Conservation (phyloP, 2,888 invertebrate species). For the Limnephilus marmoratus region DNA sequence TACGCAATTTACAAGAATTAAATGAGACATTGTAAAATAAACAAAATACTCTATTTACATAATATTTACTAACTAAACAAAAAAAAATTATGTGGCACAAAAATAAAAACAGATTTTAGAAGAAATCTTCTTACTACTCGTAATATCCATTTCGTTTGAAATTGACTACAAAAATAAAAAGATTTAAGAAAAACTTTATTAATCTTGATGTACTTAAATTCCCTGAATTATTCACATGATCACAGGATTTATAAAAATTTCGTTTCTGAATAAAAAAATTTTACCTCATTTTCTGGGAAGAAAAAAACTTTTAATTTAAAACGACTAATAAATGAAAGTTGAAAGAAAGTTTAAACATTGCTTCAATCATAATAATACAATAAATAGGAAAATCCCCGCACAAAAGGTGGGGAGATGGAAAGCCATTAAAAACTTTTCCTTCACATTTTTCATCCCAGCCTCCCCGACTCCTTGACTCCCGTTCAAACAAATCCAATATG, state of each 20-base stretch:
- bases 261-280: background rate
- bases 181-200: background rate
- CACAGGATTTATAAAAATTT: background rate
- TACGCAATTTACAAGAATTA: no score
- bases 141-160: background rate
- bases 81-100: no score
- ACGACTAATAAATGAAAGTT: background rate
- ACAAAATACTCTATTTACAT: no score
- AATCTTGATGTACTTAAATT: background rate
- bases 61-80: no score
- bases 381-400: conserved; percentile 46
- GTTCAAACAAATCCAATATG: conserved; percentile 63
- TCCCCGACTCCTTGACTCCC: conserved; percentile 60
- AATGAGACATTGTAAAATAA: no score
- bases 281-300: background rate
- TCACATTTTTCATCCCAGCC: conserved; percentile 61
- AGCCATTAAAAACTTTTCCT: conserved; percentile 64
- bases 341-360: conserved; percentile 40
- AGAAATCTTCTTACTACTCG: no score
- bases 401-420: conserved; percentile 58
- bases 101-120: no score
- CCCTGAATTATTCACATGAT: background rate
- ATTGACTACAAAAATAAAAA: background rate
- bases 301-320: background rate
- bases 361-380: conserved; percentile 64